A percentile compares a stretch with the other conserved stretches of the same genome.
Evolutionary conservation across 2,888 invertebrate species (phyloP).

Genomic region (Platerodrilus igneus): DNA sequence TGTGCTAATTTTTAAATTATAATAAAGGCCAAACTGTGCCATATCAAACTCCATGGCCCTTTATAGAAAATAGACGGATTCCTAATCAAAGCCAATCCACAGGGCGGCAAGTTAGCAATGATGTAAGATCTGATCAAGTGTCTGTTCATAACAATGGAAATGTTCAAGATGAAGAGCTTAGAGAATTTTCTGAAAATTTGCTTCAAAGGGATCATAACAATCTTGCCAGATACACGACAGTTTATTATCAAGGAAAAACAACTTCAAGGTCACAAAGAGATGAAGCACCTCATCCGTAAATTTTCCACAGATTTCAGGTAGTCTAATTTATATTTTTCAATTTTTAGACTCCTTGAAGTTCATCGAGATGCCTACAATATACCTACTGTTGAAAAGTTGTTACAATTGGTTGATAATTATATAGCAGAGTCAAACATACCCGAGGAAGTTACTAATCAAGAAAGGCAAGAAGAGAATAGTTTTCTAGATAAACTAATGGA

Average conservation of each 20-base stretch:
- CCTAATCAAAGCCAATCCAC: too few species aligned
- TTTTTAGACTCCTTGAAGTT: slow-evolving; percentile 61
- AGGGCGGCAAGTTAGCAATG: background rate
- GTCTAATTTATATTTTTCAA: slow-evolving; percentile 10
- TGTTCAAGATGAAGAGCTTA: slow-evolving; percentile 45
- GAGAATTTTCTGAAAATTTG: slow-evolving; percentile 66
- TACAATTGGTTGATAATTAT: slow-evolving; percentile 80
- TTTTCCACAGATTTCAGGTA: slow-evolving; percentile 26
- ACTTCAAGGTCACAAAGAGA: slow-evolving; percentile 64
- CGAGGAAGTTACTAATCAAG: slow-evolving; percentile 72
- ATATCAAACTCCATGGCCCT: too few species aligned
- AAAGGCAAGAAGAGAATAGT: slow-evolving; percentile 71
- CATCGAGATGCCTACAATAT: slow-evolving; percentile 60
- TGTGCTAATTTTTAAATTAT: too few species aligned
- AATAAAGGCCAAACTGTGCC: too few species aligned
- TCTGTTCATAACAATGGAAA: too few species aligned
- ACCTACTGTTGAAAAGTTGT: slow-evolving; percentile 69
- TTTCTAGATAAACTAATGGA: slow-evolving; percentile 74
- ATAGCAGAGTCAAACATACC: slow-evolving; percentile 66
- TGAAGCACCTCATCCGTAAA: slow-evolving; percentile 73
- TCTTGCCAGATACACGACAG: slow-evolving; percentile 62
- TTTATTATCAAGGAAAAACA: slow-evolving; percentile 73
- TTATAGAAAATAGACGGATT: too few species aligned
- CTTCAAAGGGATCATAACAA: slow-evolving; percentile 70
- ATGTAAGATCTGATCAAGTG: too few species aligned